phyloP scores from a whole-genome alignment of 2,797 vertebrate genomes.

The Parambassis ranga region DNA sequence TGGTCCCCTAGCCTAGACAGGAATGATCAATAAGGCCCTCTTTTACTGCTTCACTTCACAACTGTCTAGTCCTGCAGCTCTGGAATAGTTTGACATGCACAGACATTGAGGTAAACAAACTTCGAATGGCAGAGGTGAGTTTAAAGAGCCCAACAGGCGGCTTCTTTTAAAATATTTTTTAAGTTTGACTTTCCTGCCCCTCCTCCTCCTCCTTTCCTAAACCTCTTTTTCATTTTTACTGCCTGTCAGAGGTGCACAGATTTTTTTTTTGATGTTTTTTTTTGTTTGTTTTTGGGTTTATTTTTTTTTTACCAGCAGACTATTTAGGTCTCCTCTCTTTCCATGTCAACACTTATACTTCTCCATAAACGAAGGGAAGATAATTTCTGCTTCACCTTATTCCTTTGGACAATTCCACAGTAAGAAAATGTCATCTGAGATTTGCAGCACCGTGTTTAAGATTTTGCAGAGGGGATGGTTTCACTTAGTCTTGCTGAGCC shows the following conservation, averaged over 20 bases:
- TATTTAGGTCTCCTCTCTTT: conserved; percentile 5
- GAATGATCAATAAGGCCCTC: conserved; percentile 77
- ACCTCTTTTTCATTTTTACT: not conserved
- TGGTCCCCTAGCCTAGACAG: conserved; percentile 62
- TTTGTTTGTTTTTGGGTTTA: no score
- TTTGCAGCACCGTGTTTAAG: conserved; percentile 42
- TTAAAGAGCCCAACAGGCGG: conserved; percentile 38
- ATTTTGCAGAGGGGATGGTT: conserved; percentile 20
- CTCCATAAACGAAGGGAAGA: conserved; percentile 20
- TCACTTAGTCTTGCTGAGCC: conserved; percentile 10
- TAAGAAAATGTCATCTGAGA: conserved; percentile 51
- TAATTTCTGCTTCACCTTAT: conserved; percentile 38
- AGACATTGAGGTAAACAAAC: conserved; percentile 68
- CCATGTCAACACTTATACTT: conserved; percentile 23
- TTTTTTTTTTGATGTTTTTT: conserved; percentile 11
- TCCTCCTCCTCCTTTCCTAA: conserved; percentile 2
- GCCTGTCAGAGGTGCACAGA: conserved; percentile 2
- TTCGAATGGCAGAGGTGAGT: conserved; percentile 65
- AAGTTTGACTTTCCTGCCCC: conserved; percentile 6
- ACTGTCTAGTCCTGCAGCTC: conserved; percentile 59
- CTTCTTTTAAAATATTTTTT: conserved; percentile 21
- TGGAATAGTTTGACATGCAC: conserved; percentile 62
- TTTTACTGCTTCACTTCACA: conserved; percentile 80
- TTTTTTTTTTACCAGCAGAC: not conserved
- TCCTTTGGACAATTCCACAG: conserved; percentile 36